Base-by-base conservation (phyloP, 2,113 vertebrate genomes). In the Antennarius striatus region DNA sequence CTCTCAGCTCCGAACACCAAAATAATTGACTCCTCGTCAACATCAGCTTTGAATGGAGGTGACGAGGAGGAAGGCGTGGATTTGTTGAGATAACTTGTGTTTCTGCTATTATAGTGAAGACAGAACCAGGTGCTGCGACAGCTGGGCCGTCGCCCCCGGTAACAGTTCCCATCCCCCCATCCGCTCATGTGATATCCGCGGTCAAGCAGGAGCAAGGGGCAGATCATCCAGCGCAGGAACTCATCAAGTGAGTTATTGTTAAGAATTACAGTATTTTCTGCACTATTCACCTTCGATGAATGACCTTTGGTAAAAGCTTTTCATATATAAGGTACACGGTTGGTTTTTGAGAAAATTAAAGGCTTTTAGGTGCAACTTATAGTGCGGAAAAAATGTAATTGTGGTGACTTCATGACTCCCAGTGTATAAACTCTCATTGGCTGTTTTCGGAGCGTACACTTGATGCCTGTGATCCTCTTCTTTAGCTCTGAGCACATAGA, bases 401-500 rank as follows among this genome's bases (percentile, higher is more conserved):
- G 32, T 36, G 32, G 4, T 36, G 32, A 36, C 7, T 3, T 36
- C 32, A 36, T 36, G 29, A 10, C 30, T 49, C 4, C 42, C 36
- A 6, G 8, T n/a, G 15, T 36, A 22, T 42, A 6, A 65, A 63
- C 22, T 28, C 13, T n/a, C 28, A 30, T 1, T 50, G 14, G 51
- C 14, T 52, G 12, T 42, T 22, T 45, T 57, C 40, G 47, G 32
- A 1, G 15, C 0, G 29, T 32, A 12, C 46, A 45, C 42, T 17
- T 63, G 36, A 76, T 49, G 32, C 15, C 17, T 45, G 22, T 68
- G 36, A 57, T 62, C 40, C 8, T 51, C 56, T 61, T 65, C 6
- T 63, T 22, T 91, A 99, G 98, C 86, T 93, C 95, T 67, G 96
- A 99, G 62, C 94, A 98, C 88, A 92, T 99, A 81, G 96, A 98